These are phyloP conservation scores for Periophthalmodon schlosseri DNA, from an alignment of 2,113 vertebrate genomes.

Conservation along the genomic window DNA sequence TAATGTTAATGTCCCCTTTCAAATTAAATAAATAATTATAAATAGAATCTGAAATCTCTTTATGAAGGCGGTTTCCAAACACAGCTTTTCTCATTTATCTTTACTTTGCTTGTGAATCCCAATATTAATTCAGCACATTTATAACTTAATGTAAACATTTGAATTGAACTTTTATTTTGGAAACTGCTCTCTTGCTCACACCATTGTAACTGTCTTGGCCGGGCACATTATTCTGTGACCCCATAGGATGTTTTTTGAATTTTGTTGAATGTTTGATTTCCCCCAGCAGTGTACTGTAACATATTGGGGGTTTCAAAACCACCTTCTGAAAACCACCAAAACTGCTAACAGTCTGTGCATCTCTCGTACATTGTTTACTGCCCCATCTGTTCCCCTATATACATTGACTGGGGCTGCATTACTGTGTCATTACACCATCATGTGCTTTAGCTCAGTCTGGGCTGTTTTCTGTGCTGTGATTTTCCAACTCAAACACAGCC, in stretches of 20 bases:
- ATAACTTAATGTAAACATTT: background rate
- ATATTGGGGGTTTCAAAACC: background rate
- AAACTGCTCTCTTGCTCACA: background rate
- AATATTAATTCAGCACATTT: background rate
- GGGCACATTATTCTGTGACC: background rate
- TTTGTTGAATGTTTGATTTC: background rate
- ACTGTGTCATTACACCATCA: conserved; percentile 7
- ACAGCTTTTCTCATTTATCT: background rate
- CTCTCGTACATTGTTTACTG: conserved; percentile 15
- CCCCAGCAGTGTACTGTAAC: background rate
- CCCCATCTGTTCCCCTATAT: conserved; percentile 16
- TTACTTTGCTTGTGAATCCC: background rate
- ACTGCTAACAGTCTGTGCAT: background rate
- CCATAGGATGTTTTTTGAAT: no score
- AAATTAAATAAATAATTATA: no score
- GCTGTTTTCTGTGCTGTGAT: conserved; percentile 15
- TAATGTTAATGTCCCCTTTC: no score
- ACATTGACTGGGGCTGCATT: background rate
- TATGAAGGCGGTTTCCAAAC: no score
- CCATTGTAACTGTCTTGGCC: background rate
- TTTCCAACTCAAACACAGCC: conserved; percentile 36
- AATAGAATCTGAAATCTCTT: no score
- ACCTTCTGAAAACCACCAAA: background rate
- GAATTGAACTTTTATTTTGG: background rate
- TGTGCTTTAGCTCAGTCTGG: conserved; percentile 14